Evolutionary conservation across 1,140 invertebrate genomes (phyloP), one percentile per base, ranked within the genome.

Genomic region (Papilio xuthus): DNA sequence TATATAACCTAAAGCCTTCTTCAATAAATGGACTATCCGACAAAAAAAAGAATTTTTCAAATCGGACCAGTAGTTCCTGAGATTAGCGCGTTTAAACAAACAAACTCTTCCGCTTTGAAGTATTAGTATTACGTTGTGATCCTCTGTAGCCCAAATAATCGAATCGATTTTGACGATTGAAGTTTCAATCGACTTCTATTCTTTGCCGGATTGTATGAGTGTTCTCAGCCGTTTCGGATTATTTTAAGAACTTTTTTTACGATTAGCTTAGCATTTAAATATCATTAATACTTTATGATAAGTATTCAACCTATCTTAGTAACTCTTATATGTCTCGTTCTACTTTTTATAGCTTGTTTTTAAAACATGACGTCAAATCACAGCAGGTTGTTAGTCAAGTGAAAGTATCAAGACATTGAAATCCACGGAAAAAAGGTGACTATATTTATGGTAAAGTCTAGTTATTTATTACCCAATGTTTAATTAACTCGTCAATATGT

Each of bases 361-460:
- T 73, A 73, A 15, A 75, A 28, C 10, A 37, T 28, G 47, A 32
- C 47, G 44, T 74, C 72, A 74, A 74, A 74, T 73, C 41, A 42
- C 73, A 50, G 47, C 44, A 56, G 73, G 73, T 56, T 56, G 53
- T 20, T n/a, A 76, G 53, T 63, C n/a, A 75, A 76, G 74, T 76
- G 74, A 76, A 76, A 76, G 74, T 76, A 76, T 76, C 41, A 76
- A 76, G 74, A 76, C 74, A 63, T 76, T 76, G 53, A 76, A 53
- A 32, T 76, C 50, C 53, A 53, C n/a, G 74, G 47, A 56, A 76
- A 60, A 20, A 42, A 76, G 74, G 32, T 15, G 53, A 15, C 4
- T 63, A 60, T 28, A 8, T 63, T 63, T 63, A 63, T 28, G 23
- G 60, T 32, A 28, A 28, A 13, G 26, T 9, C 56, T 26, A 26